Base-by-base conservation (phyloP, 2,797 vertebrate species). In the Brachymystax lenok region DNA sequence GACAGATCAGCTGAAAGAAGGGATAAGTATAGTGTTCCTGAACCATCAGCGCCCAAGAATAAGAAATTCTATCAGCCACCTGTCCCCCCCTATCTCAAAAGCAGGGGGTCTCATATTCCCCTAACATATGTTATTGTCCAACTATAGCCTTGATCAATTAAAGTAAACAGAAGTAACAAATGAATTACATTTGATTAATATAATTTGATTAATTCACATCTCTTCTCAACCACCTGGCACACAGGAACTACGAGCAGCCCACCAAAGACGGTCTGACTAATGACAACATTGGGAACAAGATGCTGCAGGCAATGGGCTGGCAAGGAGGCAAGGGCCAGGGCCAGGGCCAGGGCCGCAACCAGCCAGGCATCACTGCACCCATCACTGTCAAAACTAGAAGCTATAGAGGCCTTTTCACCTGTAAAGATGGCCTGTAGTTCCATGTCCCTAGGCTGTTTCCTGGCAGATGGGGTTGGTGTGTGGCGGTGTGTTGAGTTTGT, bases 251-350 rank as follows among this genome's bases (percentile, higher is more conserved):
- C 0, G 97, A 98, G 64, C 96, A 98, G 86, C 96, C 96, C 73
- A 97, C 96, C 70, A 98, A 98, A 89, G 95, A 98, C 4, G 96
- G 96, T 70, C 93, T 98, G 46, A 96, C 95, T 72, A 96, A 95
- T 74, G 96, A 97, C 84, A 98, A 98, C 77, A 98, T 98, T 4
- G 96, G 96, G 63, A 98, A 95, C 91, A 97, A 97, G 88, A 98
- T 97, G 96, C 92, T 98, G 50, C 96, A 98, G 80, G 96, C 96
- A 59, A 98, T 97, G 97, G 97, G 96, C 78, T 98, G 97, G 97
- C 93, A 96, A 86, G 96, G 97, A 92, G 97, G 96, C 64, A 96
- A 94, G 0, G 96, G 96, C 51, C 92, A 24, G 24, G 24, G 96
- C 51, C 92, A 24, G 24, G 24, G 24, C 24, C 24, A 97, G 69